Conservation (phyloP, 2,113 vertebrate species). For the Carollia perspicillata region DNA sequence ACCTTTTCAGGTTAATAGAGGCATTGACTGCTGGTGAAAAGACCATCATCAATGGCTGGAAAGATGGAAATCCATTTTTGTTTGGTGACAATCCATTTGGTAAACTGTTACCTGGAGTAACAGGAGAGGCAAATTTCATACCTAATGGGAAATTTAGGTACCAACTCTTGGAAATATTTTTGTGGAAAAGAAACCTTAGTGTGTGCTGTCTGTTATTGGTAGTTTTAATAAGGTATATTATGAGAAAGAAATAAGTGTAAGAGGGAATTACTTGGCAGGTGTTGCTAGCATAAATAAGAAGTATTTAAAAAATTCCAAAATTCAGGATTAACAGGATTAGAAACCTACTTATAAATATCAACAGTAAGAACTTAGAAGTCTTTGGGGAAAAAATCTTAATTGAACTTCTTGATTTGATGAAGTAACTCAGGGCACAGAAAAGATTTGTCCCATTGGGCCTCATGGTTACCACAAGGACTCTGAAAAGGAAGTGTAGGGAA, state of each 20-base stretch:
- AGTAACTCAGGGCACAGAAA: neutral
- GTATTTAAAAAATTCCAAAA: neutral
- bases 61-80: neutral
- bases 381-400: neutral
- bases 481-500: neutral
- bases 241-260: neutral
- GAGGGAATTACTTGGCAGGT: neutral
- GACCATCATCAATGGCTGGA: neutral
- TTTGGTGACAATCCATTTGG: neutral
- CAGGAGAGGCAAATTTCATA: neutral
- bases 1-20: neutral
- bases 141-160: neutral
- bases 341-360: neutral
- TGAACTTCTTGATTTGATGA: neutral
- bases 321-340: neutral
- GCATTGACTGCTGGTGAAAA: neutral
- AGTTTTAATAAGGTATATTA: neutral
- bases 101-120: neutral
- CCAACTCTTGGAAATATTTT: neutral
- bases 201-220: neutral
- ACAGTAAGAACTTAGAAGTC: neutral
- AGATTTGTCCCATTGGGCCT: neutral
- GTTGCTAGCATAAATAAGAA: neutral
- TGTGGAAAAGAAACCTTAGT: neutral
- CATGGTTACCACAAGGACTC: neutral